These are phyloP conservation scores for Picathartes gymnocephalus DNA, from an alignment of 2,113 vertebrate genomes.

Conservation along the genomic window DNA sequence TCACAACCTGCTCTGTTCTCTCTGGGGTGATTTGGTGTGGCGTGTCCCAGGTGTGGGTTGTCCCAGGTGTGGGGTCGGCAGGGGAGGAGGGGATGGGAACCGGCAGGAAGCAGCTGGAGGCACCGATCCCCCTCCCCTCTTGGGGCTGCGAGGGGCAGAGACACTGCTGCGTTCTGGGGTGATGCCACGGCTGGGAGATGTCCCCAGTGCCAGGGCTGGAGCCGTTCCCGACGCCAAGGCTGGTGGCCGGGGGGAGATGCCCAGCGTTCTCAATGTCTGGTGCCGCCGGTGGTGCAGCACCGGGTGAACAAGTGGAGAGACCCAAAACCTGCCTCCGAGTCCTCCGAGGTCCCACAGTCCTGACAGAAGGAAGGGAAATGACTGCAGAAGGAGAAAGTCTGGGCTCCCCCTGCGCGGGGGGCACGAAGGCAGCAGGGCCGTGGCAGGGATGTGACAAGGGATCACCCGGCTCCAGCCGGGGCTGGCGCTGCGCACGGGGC, in stretches of 20 bases:
- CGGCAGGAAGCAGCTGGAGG: not conserved
- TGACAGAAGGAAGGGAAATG: not conserved
- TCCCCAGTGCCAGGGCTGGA: not conserved
- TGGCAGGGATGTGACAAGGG: not conserved
- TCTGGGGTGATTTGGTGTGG: not conserved
- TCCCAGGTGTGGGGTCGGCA: not conserved
- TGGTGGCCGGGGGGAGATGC: accelerated
- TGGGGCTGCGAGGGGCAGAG: not conserved
- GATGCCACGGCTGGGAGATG: not conserved
- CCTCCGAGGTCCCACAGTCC: not conserved
- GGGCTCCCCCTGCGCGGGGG: not conserved
- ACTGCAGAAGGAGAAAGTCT: not conserved
- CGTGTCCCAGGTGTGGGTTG: not conserved
- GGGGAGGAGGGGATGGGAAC: not conserved
- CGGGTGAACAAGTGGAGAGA: not conserved
- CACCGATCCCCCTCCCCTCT: not conserved
- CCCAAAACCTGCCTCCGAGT: not conserved
- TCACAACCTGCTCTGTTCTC: not conserved
- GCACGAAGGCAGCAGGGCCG: not conserved
- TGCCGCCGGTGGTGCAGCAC: not conserved
- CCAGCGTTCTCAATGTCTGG: not conserved
- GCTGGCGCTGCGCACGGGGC: not conserved
- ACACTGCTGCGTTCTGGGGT: not conserved
- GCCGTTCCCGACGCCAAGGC: not conserved
- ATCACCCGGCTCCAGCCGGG: not conserved